Evolutionary conservation across 1,140 invertebrate genomes (phyloP).

Genomic region (Sminthurinus signatus): DNA sequence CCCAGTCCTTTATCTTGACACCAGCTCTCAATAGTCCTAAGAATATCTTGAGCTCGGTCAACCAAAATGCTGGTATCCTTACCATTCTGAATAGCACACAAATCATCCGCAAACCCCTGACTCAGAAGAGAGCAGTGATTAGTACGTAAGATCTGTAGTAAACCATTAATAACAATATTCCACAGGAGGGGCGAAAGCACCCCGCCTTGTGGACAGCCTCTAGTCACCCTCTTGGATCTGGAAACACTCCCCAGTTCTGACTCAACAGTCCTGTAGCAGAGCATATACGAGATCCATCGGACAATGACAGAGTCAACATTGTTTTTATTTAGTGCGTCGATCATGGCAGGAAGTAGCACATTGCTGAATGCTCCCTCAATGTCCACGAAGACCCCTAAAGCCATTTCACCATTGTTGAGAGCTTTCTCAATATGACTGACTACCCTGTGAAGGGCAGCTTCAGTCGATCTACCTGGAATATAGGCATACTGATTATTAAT

Average conservation of each 20-base stretch:
- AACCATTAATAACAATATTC: slow-evolving; percentile 14
- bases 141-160: neutral
- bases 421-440: slow-evolving; percentile 10
- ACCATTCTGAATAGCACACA: neutral
- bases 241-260: neutral
- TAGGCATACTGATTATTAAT: slow-evolving; percentile 23
- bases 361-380: slow-evolving; percentile 27
- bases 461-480: slow-evolving; percentile 17
- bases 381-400: slow-evolving; percentile 17
- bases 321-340: neutral
- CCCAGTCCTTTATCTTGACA: neutral
- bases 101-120: slow-evolving; percentile 21
- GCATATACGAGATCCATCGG: neutral
- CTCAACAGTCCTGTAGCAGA: neutral
- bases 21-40: neutral
- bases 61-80: neutral
- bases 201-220: slow-evolving; percentile 24
- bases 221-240: neutral
- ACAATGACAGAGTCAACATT: neutral
- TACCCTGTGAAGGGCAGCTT: slow-evolving; percentile 25
- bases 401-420: neutral
- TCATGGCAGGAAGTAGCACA: neutral
- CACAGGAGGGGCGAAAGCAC: slow-evolving; percentile 19
- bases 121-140: neutral
- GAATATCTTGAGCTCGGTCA: neutral